A percentile compares a stretch with the other conserved stretches of the same genome.
Conservation (phyloP, 2,113 vertebrate genomes). For the Girardinichthys multiradiatus region DNA sequence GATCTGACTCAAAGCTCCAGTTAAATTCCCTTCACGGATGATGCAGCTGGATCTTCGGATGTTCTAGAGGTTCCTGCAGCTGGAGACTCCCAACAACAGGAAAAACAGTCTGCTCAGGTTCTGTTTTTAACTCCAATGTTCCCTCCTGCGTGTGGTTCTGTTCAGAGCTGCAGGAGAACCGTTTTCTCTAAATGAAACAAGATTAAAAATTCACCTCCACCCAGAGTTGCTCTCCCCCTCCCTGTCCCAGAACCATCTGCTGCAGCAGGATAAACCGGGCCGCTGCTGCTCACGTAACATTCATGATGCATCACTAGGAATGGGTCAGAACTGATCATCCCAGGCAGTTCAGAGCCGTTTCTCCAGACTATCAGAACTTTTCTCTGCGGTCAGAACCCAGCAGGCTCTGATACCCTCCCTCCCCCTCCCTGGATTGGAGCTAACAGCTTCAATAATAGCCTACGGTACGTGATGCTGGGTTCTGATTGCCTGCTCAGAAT, state of each 20-base stretch:
- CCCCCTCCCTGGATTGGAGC: constrained; percentile 4
- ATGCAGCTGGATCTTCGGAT: not conserved
- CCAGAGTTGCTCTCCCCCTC: constrained; percentile 4
- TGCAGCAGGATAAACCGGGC: constrained; percentile 42
- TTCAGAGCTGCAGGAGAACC: not conserved
- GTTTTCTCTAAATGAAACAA: not conserved
- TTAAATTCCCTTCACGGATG: not conserved
- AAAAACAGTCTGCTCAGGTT: too few species aligned
- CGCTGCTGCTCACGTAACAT: not conserved
- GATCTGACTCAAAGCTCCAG: not conserved
- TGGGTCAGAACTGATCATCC: not conserved
- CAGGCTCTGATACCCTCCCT: not conserved
- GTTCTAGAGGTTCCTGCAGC: too few species aligned
- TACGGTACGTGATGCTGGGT: not conserved
- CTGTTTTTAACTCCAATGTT: too few species aligned
- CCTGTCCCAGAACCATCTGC: constrained; percentile 66
- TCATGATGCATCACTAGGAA: not conserved
- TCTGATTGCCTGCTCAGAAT: not conserved
- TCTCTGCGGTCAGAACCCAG: not conserved
- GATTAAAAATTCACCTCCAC: too few species aligned
- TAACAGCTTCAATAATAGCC: not conserved
- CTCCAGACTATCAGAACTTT: not conserved
- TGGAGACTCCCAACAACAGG: not conserved
- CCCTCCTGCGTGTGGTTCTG: not conserved
- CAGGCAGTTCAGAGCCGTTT: not conserved